Conservation (phyloP, 1,140 invertebrate genomes). For the Steinernema khuongi region DNA sequence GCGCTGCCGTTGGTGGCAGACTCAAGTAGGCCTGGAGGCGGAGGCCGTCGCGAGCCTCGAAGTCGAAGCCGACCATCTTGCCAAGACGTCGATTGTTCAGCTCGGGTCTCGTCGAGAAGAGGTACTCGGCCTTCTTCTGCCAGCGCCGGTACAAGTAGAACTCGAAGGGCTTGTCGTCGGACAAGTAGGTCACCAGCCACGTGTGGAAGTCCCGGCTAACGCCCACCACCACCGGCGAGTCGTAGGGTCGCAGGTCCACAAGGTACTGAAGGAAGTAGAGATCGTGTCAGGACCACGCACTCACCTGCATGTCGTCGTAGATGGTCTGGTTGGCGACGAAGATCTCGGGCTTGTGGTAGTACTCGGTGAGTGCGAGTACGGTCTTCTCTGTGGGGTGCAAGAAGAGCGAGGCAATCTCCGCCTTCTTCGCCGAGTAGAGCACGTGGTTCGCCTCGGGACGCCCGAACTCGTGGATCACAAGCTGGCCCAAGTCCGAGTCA, state of each 20-base stretch:
- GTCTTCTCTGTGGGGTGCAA: conserved; percentile 54
- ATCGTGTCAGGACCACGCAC: too few relatives aligned
- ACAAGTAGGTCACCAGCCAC: conserved; percentile 55
- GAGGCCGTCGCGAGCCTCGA: conserved; percentile 52
- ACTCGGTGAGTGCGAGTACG: conserved; percentile 52
- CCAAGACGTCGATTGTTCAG: conserved; percentile 42
- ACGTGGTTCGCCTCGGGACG: conserved; percentile 51
- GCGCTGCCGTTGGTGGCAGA: conserved; percentile 43
- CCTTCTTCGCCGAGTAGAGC: conserved; percentile 49
- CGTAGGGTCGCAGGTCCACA: neutral
- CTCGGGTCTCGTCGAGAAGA: conserved; percentile 39
- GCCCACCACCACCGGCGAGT: neutral
- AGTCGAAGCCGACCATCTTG: conserved; percentile 56
- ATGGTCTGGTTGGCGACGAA: conserved; percentile 55
- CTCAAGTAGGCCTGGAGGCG: conserved; percentile 54
- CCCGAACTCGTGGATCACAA: conserved; percentile 52
- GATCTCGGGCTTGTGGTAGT: conserved; percentile 57
- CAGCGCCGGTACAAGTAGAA: conserved; percentile 45
- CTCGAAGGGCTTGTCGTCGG: conserved; percentile 56
- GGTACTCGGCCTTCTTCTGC: conserved; percentile 52
- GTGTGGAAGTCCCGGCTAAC: conserved; percentile 30
- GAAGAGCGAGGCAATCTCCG: conserved; percentile 53
- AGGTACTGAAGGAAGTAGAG: neutral
- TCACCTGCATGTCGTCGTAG: conserved; percentile 55
- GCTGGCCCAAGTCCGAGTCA: conserved; percentile 50